Conservation (phyloP, 1,140 invertebrate genomes). For the Drosophila takahashii region DNA sequence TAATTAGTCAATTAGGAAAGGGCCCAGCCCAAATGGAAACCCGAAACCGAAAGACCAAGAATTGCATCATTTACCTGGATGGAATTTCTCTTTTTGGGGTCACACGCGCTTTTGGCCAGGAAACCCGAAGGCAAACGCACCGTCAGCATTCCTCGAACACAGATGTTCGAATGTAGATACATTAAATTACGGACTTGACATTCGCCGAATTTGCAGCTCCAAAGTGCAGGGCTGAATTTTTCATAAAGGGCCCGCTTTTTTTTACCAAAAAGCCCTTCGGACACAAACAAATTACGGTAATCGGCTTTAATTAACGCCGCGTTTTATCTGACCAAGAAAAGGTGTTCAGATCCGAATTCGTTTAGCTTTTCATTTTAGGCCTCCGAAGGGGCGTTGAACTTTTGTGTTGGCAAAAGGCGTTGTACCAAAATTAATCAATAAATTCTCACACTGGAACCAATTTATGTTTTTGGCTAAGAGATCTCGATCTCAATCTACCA, state of each 20-base stretch:
- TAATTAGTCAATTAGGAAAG: constrained; percentile 67
- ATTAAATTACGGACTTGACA: constrained; percentile 62
- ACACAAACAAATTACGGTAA: constrained; percentile 81
- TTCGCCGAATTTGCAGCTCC: constrained; percentile 61
- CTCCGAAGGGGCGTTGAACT: constrained; percentile 62
- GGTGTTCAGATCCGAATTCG: constrained; percentile 19
- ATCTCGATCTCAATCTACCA: constrained; percentile 71
- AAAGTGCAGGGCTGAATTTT: constrained; percentile 33
- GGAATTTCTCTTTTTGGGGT: constrained; percentile 72
- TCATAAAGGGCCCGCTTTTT: constrained; percentile 48
- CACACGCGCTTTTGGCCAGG: constrained; percentile 57
- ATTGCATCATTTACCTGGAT: constrained; percentile 79
- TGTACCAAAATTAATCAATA: constrained; percentile 49
- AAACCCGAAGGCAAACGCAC: constrained; percentile 37
- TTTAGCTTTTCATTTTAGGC: constrained; percentile 34
- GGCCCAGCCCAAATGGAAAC: constrained; percentile 15
- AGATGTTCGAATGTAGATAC: constrained; percentile 12
- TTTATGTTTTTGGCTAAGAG: constrained; percentile 50
- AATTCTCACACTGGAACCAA: constrained; percentile 60
- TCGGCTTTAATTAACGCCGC: constrained; percentile 77
- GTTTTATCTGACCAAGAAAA: constrained; percentile 66
- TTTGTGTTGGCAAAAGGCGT: constrained; percentile 59
- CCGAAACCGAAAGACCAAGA: constrained; percentile 18
- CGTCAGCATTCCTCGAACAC: constrained; percentile 20
- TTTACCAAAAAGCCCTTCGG: constrained; percentile 40